Base-by-base conservation (phyloP, 1,140 invertebrate species). In the Drosophila ogumai region DNA sequence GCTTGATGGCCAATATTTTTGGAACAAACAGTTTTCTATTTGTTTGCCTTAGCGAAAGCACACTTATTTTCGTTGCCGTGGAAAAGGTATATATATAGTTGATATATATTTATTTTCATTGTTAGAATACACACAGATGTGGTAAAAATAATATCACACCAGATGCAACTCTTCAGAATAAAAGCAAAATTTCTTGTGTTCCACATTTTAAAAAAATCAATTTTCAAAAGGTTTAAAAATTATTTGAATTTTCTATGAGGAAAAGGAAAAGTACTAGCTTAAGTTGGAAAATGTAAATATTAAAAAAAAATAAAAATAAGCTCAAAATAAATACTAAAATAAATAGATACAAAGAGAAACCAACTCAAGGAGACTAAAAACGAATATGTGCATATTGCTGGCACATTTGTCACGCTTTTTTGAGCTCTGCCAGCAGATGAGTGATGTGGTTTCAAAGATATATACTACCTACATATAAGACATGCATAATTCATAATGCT, bases 381-480 rank as follows among this genome's bases (percentile, higher is more conserved):
- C 13, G 7, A 55, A 55, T 25, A 22, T 34, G 13, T 19, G 1
- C n/a, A n/a, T 28, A 12, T 36, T 22, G 32, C 13, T 19, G 19
- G 32, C 32, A 22, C 50, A 54, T 38, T 54, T 55, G 19, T 38
- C 34, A 55, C 34, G 36, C 34, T 32, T 22, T 41, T 28, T 38
- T 38, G 50, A 57, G 52, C 13, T 41, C 15, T 41, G 52, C 36
- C 32, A 66, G 66, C 31, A 66, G 32, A 66, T 66, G 63, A 66
- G 57, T 71, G 66, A 41, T 65, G 36, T 65, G 41, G 32, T 63
- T 63, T 41, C 40, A 38, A 63, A 46, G 58, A 66, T 19, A 15
- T 67, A 31, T 38, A 41, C 25, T 5, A 8, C 49, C 49, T 67
- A 28, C 9, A 38, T 22, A 52, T 36, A 17, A 15, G 8, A 50